A percentile compares a stretch with the other conserved stretches of the same genome.
Evolutionary conservation across 2,113 vertebrate genomes (phyloP).

Genomic region (Ranitomeya imitator): DNA sequence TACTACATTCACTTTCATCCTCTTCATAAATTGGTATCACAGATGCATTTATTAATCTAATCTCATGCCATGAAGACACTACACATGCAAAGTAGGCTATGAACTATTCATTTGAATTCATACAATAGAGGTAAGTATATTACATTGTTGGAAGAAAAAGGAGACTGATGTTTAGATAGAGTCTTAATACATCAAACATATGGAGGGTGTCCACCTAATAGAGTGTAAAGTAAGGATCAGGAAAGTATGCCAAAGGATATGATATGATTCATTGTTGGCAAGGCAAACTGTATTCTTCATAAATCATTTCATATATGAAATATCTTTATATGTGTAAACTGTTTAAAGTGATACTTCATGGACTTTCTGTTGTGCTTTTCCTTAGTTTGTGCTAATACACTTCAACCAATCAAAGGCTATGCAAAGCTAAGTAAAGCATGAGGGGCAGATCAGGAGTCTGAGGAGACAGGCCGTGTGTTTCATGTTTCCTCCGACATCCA

Average conservation of each 20-base stretch:
- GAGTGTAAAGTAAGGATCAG: constrained; percentile 42
- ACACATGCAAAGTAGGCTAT: background rate
- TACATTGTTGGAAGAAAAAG: background rate
- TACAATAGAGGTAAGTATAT: background rate
- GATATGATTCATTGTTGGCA: constrained; percentile 41
- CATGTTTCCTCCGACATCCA: too few species aligned
- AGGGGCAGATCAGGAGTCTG: too few species aligned
- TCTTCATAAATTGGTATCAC: background rate
- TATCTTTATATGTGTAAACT: background rate
- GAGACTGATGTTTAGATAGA: constrained; percentile 21
- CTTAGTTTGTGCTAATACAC: too few species aligned
- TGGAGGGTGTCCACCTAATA: constrained; percentile 37
- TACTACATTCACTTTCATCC: constrained; percentile 9
- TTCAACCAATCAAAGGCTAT: too few species aligned
- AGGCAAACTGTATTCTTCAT: background rate
- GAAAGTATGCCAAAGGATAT: constrained; percentile 32
- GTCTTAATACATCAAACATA: constrained; percentile 24
- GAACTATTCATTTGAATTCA: background rate
- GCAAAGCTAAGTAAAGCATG: too few species aligned
- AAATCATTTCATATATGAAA: background rate
- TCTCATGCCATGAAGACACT: background rate
- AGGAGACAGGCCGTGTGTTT: too few species aligned
- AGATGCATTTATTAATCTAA: background rate
- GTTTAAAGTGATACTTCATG: background rate
- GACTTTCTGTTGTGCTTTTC: too few species aligned